phyloP scores from a whole-genome alignment of 2,888 invertebrate species.

The Ornithoptera alexandrae region DNA sequence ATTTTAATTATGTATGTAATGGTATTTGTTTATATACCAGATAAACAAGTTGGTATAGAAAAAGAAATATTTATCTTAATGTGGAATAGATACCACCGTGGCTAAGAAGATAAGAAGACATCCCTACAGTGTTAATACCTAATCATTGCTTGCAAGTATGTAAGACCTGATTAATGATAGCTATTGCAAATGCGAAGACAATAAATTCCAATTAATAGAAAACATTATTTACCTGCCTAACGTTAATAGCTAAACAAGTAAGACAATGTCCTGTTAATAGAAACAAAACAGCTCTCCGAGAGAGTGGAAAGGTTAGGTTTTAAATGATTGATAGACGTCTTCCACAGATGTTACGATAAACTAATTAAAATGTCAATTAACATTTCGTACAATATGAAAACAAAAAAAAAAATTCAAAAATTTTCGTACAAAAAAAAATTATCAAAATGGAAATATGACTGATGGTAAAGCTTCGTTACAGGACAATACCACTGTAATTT shows the following conservation, averaged over 20 bases:
- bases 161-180: slow-evolving; percentile 31
- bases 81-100: background rate
- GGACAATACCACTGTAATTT: too few relatives aligned
- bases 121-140: slow-evolving; percentile 25
- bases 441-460: too few relatives aligned
- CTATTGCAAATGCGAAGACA: slow-evolving; percentile 34
- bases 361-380: background rate
- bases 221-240: slow-evolving; percentile 44
- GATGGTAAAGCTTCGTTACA: too few relatives aligned
- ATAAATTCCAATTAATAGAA: slow-evolving; percentile 51
- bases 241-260: slow-evolving; percentile 39
- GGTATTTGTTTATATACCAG: background rate
- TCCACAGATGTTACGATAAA: background rate
- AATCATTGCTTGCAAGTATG: slow-evolving; percentile 25
- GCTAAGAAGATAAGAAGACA: background rate
- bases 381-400: background rate
- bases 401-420: too few relatives aligned
- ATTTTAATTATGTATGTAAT: background rate
- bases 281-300: slow-evolving; percentile 30
- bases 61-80: background rate
- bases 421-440: too few relatives aligned
- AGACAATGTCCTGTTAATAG: slow-evolving; percentile 26
- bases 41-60: background rate
- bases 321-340: background rate
- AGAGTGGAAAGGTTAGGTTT: slow-evolving; percentile 2